A percentile compares a stretch with the other conserved stretches of the same genome.
Conservation (phyloP, 2,888 invertebrate species). For the Aphidius colemani region DNA sequence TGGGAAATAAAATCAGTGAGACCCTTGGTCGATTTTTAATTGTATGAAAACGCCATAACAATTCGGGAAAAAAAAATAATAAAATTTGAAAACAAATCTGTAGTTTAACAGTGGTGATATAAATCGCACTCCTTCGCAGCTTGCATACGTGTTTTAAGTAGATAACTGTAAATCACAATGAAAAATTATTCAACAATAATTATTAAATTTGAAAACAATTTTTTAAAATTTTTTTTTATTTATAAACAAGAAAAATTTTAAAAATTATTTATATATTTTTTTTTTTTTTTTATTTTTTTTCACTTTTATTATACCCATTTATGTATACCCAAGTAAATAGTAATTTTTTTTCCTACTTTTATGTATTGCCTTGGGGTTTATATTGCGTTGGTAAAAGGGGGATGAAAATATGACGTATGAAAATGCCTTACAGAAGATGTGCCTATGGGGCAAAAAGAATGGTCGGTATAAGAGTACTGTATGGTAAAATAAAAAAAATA, state of each 20-base stretch:
- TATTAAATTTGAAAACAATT: too few relatives aligned
- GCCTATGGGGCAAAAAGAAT: conserved; percentile 11
- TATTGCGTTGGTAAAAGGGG: conserved; percentile 2
- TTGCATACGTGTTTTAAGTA: too few relatives aligned
- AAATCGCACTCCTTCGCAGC: conserved; percentile 21
- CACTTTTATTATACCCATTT: background rate
- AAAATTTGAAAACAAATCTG: background rate
- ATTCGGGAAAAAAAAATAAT: conserved; percentile 11
- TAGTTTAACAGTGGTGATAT: conserved; percentile 20
- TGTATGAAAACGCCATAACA: conserved; percentile 7
- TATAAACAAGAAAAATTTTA: background rate
- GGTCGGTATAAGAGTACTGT: background rate
- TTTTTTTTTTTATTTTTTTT: background rate
- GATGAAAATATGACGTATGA: conserved; percentile 16
- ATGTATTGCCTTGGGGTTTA: too few relatives aligned
- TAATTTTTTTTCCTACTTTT: background rate
- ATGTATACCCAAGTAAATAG: conserved; percentile 3
- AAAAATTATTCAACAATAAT: too few relatives aligned
- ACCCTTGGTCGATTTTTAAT: conserved; percentile 16
- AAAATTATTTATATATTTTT: background rate
- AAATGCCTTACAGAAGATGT: conserved; percentile 8
- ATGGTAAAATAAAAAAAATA: conserved; percentile 4
- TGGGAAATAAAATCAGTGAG: conserved; percentile 1
- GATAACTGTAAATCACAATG: too few relatives aligned
- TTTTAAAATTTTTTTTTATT: too few relatives aligned